These are phyloP conservation scores for Hypotaenidia philippensis DNA, from an alignment of 2,797 vertebrate genomes.

Conservation along the genomic window DNA sequence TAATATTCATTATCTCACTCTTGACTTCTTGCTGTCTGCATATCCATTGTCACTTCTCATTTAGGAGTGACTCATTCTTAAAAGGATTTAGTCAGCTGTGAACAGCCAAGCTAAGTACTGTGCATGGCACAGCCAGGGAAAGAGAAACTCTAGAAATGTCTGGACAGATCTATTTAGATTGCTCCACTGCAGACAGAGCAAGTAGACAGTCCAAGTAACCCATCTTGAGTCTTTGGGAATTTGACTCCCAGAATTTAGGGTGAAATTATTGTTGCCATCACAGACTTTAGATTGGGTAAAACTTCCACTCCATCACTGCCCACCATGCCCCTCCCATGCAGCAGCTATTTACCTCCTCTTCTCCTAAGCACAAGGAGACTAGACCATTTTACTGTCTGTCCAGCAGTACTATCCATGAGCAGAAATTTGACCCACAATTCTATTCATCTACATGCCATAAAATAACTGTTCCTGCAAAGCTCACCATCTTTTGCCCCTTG, in stretches of 20 bases:
- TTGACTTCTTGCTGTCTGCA: slow-evolving; percentile 28
- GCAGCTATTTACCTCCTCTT: not conserved
- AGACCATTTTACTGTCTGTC: not conserved
- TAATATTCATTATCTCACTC: slow-evolving; percentile 53
- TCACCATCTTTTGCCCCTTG: not conserved
- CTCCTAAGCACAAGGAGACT: not conserved
- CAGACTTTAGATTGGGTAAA: not conserved
- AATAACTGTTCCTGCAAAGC: not conserved
- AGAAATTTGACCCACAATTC: not conserved
- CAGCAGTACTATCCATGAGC: not conserved
- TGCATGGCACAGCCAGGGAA: not conserved
- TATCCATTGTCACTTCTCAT: slow-evolving; percentile 60
- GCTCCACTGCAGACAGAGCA: not conserved
- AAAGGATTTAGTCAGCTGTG: slow-evolving; percentile 68
- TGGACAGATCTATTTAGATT: slow-evolving; percentile 34
- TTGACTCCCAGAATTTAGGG: not conserved
- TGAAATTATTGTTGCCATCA: not conserved
- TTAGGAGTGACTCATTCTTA: slow-evolving; percentile 53
- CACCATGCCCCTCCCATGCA: not conserved
- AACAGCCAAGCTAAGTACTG: slow-evolving; percentile 26
- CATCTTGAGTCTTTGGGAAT: not conserved
- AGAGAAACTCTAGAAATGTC: slow-evolving; percentile 29
- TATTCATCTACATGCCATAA: not conserved
- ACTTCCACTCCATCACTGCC: not conserved
- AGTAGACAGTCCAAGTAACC: not conserved